Percentiles rank a stretch among this genome's conserved stretches.
phyloP scores from a whole-genome alignment of 2,113 vertebrate genomes.

The Gymnogyps californianus region DNA sequence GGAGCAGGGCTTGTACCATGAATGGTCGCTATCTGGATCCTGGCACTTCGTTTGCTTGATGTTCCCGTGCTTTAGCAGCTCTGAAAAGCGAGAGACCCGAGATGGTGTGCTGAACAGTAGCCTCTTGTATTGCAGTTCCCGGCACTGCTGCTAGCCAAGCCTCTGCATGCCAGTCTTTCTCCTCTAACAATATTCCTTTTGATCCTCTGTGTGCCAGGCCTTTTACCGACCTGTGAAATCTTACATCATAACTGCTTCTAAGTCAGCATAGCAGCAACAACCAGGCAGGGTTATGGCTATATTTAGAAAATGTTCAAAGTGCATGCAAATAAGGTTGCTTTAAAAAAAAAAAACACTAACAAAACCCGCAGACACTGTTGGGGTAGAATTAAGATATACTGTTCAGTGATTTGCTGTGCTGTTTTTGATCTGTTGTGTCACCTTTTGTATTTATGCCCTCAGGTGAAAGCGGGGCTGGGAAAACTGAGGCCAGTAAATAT shows the following conservation, averaged over 20 bases:
- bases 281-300: not conserved
- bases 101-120: conserved; percentile 18
- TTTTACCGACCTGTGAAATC: not conserved
- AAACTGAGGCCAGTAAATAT: conserved; percentile 98
- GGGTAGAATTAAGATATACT: not conserved
- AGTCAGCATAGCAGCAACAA: not conserved
- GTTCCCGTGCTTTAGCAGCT: not conserved
- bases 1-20: not conserved
- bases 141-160: not conserved
- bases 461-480: conserved; percentile 98
- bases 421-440: not conserved
- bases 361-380: fast-evolving
- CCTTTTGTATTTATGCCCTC: not conserved
- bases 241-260: not conserved
- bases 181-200: conserved; percentile 57
- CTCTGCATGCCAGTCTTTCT: not conserved
- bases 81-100: not conserved
- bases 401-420: not conserved
- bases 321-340: not conserved
- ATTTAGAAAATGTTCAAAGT: not conserved
- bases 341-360: not conserved
- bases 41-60: conserved; percentile 27
- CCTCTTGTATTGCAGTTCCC: conserved; percentile 13
- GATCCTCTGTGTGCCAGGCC: conserved; percentile 21
- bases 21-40: not conserved